Percentiles rank a stretch among this genome's conserved stretches.
These are phyloP conservation scores for Clarias platycephalus DNA, from an alignment of 2,797 vertebrate species.

Conservation along the genomic window DNA sequence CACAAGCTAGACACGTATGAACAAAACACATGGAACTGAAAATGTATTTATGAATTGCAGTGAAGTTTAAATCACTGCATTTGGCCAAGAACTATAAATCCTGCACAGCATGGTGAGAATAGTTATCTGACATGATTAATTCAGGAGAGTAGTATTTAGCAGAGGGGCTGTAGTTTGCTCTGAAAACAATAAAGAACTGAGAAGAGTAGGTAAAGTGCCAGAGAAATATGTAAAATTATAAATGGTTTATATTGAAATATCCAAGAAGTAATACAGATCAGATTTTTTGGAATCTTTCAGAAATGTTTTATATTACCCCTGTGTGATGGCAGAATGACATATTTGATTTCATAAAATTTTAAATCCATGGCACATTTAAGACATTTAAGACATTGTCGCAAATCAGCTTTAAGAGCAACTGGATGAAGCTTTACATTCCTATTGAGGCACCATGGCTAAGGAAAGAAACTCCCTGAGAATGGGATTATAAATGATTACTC, in stretches of 20 bases:
- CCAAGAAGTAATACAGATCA: neutral
- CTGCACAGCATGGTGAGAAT: conserved; percentile 40
- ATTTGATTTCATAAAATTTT: neutral
- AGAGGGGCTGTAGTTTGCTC: neutral
- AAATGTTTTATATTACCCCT: neutral
- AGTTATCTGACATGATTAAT: conserved; percentile 53
- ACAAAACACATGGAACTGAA: neutral
- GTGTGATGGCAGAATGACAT: neutral
- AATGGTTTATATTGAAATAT: neutral
- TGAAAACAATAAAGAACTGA: neutral
- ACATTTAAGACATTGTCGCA: neutral
- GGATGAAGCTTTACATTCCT: neutral
- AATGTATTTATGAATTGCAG: neutral
- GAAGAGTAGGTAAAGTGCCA: neutral
- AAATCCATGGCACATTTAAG: neutral
- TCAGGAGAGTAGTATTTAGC: neutral
- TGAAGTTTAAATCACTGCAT: conserved; percentile 20
- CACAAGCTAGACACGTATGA: neutral
- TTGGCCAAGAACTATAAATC: conserved; percentile 26
- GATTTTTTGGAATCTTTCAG: neutral
- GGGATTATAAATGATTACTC: neutral
- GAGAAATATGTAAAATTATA: neutral
- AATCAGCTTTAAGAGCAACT: neutral
- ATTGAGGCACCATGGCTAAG: neutral
- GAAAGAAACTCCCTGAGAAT: neutral